Evolutionary conservation across 2,797 vertebrate genomes (phyloP), one percentile per base, ranked within the genome.

Genomic region (Streptopelia turtur): DNA sequence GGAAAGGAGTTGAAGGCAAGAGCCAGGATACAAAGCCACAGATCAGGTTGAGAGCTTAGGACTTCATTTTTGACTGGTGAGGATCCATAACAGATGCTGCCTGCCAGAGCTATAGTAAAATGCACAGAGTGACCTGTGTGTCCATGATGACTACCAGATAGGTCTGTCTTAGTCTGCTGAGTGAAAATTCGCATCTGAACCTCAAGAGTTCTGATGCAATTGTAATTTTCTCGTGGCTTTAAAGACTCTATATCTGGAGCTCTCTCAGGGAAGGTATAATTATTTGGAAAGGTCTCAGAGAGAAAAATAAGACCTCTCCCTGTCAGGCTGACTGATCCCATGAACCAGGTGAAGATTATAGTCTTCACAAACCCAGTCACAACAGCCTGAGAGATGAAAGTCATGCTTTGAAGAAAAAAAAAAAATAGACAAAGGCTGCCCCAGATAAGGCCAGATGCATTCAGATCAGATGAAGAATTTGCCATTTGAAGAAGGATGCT

Each of bases 351-450:
- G 35, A 91, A 81, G 69, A 87, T 78, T 81, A 50, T 2, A 59
- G 65, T 43, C 50, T 72, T 92, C 83, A 71, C 37, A 85, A 89
- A 64, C 17, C 43, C 52, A 52, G 55, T 94, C 52, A 57, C 1
- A 1, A 41, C 39, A 86, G 82, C 20, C 35, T 63, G 30, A 83
- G 75, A 55, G 61, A 81, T 41, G 17, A 75, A 96, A 93, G 63
- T 35, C 69, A 75, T 21, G 21, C 53, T 93, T 72, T 65, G 69
- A 94, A 93, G 56, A 92, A 92, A 92, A 52, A 92, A 93, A 93
- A 52, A 70, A 9, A 37, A 56, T 79, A 10, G 4, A 45, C 35
- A 91, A 76, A 94, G 31, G 23, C 28, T 91, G 28, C 3, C 57
- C 39, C 65, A 71, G 72, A 59, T 25, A 74, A 71, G 47, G 33